Conservation (phyloP, 1,140 invertebrate species). For the Bombus vancouverensis region DNA sequence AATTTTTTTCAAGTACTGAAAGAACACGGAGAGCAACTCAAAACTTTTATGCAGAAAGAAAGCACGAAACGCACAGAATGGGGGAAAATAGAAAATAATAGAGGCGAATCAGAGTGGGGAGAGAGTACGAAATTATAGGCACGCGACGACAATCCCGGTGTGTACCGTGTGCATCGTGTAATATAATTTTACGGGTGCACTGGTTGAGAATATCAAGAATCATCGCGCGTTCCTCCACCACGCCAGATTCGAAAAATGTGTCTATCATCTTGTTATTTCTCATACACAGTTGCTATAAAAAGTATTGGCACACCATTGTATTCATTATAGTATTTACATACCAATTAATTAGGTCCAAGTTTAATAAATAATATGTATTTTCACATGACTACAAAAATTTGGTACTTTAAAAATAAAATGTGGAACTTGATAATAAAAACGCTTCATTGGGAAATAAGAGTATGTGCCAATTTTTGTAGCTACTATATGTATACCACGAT, state of each 20-base stretch:
- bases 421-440: not conserved
- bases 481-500: no score
- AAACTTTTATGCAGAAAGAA: not conserved
- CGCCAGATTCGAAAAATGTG: not conserved
- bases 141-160: constrained; percentile 28
- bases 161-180: constrained; percentile 19
- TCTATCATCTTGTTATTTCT: not conserved
- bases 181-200: not conserved
- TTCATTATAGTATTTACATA: no score
- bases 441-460: no score
- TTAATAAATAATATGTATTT: no score
- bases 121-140: constrained; percentile 37
- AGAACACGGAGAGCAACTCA: not conserved
- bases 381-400: no score
- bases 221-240: not conserved
- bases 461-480: no score
- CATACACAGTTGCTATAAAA: not conserved
- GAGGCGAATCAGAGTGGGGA: constrained; percentile 1
- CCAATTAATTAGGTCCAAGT: no score
- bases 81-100: constrained; percentile 48
- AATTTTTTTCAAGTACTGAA: not conserved
- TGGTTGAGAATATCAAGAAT: not conserved
- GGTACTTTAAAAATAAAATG: not conserved
- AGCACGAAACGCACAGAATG: not conserved
- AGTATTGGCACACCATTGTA: no score